These are phyloP conservation scores for Adrianichthys oophorus DNA, from an alignment of 2,797 vertebrate species.

Conservation along the genomic window DNA sequence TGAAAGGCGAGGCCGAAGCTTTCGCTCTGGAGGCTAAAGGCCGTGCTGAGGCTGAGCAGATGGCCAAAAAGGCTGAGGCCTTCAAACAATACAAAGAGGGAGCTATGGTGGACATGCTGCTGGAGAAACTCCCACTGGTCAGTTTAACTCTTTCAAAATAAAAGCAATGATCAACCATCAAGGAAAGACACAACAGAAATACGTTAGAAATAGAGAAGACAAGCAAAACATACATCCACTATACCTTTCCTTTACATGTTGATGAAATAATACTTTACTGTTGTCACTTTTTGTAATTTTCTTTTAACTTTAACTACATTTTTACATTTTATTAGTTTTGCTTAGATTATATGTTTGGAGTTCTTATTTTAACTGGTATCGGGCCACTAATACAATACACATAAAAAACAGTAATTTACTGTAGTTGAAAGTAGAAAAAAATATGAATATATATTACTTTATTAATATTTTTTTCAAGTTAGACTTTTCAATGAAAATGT, in stretches of 20 bases:
- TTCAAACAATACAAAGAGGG: slow-evolving; percentile 90
- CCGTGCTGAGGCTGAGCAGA: slow-evolving; percentile 89
- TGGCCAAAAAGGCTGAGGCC: slow-evolving; percentile 91
- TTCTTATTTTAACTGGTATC: too few relatives aligned
- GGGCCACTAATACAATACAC: too few relatives aligned
- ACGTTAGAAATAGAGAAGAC: too few relatives aligned
- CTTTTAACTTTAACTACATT: too few relatives aligned
- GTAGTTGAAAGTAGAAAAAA: too few relatives aligned
- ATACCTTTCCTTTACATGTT: neutral
- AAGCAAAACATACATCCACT: neutral
- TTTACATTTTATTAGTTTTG: neutral
- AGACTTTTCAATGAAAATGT: too few relatives aligned
- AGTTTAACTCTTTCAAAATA: slow-evolving; percentile 33
- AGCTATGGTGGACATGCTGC: slow-evolving; percentile 92
- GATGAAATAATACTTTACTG: neutral
- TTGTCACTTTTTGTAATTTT: neutral
- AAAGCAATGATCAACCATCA: neutral
- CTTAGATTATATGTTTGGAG: too few relatives aligned
- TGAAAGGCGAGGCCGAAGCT: slow-evolving; percentile 89
- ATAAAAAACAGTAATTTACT: too few relatives aligned
- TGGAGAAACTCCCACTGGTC: slow-evolving; percentile 91
- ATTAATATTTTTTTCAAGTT: too few relatives aligned
- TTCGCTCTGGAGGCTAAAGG: slow-evolving; percentile 88
- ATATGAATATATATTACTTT: too few relatives aligned
- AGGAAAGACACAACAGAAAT: neutral